phyloP scores from a whole-genome alignment of 2,113 vertebrate genomes.

The Cottus gobio region DNA sequence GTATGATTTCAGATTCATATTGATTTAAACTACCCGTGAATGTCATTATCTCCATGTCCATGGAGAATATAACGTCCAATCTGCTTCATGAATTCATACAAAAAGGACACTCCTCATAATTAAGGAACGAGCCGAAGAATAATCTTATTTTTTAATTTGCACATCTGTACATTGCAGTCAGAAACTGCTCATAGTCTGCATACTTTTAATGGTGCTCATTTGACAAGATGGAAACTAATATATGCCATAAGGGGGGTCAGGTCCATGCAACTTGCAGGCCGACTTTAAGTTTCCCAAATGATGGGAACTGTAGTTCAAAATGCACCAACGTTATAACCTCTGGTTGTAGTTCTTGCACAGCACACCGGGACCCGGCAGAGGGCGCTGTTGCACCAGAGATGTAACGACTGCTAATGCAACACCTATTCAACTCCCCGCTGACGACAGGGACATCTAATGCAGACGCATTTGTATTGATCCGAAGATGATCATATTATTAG shows the following conservation, averaged over 20 bases:
- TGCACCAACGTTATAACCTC: not conserved
- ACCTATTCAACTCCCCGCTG: not conserved
- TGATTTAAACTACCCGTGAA: not conserved
- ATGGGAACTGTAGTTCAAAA: not conserved
- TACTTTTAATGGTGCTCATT: not conserved
- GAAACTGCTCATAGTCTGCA: not conserved
- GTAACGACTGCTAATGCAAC: not conserved
- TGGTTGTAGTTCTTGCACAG: not conserved
- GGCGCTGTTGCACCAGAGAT: conserved; percentile 50
- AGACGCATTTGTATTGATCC: not conserved
- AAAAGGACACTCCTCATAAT: not conserved
- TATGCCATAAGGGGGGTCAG: not conserved
- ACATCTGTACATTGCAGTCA: not conserved
- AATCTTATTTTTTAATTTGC: not conserved
- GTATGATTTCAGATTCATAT: not conserved
- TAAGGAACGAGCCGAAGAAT: not conserved
- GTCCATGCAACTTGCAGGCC: not conserved
- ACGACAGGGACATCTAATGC: not conserved
- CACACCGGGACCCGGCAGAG: conserved; percentile 45
- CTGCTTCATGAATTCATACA: not conserved
- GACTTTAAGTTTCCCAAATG: not conserved
- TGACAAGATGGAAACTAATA: not conserved
- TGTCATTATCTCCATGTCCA: not conserved
- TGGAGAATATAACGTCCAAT: not conserved
- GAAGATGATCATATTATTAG: not conserved